These are phyloP conservation scores for Cardiocondyla obscurior DNA, from an alignment of 1,140 invertebrate species.

Conservation along the genomic window DNA sequence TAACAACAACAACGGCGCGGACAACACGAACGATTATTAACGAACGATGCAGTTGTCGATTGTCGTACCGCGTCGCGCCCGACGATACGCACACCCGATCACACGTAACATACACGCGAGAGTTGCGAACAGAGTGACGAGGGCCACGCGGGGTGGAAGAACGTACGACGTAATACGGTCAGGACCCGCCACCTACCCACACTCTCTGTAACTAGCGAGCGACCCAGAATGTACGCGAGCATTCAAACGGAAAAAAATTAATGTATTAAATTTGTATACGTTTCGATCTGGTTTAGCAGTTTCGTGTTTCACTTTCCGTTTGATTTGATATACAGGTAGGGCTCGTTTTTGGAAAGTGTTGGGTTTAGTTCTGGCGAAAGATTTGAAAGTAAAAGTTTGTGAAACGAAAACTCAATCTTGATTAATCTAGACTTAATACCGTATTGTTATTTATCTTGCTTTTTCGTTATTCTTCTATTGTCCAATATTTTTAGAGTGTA, in stretches of 20 bases:
- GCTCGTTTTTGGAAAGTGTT: no score
- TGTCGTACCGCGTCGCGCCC: not conserved
- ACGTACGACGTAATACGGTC: conserved; percentile 2
- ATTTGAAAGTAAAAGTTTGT: not conserved
- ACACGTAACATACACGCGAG: not conserved
- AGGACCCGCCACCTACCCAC: not conserved
- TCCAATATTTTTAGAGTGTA: no score
- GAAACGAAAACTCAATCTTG: no score
- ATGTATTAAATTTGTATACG: no score
- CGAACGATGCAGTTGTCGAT: no score
- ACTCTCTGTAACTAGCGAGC: not conserved
- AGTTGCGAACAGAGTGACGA: not conserved
- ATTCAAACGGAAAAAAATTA: not conserved
- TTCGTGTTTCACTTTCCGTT: not conserved
- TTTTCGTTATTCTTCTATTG: no score
- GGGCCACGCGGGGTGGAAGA: not conserved
- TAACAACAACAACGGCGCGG: conserved; percentile 5
- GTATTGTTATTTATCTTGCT: no score
- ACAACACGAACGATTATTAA: no score
- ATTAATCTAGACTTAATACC: no score
- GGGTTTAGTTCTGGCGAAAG: no score
- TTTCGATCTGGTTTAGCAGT: no score
- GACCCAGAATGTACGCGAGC: not conserved
- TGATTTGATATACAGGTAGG: no score
- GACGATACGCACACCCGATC: not conserved